phyloP scores from a whole-genome alignment of 1,140 invertebrate genomes.

The Chionoecetes opilio region DNA sequence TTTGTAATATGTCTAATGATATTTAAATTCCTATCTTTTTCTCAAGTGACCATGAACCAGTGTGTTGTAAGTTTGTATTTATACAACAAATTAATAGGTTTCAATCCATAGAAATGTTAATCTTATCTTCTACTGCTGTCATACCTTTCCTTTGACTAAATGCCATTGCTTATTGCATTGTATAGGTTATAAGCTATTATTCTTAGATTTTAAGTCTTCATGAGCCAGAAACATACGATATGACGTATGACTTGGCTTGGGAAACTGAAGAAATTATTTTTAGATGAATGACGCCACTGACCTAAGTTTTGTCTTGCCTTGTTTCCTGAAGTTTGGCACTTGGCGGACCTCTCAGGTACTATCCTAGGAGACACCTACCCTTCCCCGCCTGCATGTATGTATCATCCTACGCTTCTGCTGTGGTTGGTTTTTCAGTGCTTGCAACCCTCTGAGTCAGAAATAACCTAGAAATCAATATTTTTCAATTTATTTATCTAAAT shows the following conservation, averaged over 20 bases:
- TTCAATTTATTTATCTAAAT: neutral
- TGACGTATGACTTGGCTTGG: constrained; percentile 44
- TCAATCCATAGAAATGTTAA: neutral
- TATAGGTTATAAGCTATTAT: neutral
- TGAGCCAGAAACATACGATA: constrained; percentile 38
- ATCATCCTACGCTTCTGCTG: constrained; percentile 73
- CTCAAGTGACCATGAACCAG: neutral
- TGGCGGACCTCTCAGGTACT: constrained; percentile 78
- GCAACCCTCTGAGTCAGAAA: constrained; percentile 70
- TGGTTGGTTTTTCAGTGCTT: constrained; percentile 52
- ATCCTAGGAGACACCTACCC: constrained; percentile 72
- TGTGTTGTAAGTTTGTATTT: neutral
- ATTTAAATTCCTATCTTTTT: too few relatives aligned
- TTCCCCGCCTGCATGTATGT: constrained; percentile 74
- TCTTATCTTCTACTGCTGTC: neutral
- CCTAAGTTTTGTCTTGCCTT: constrained; percentile 64
- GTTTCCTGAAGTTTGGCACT: constrained; percentile 72
- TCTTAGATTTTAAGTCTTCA: neutral
- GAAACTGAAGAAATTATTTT: neutral
- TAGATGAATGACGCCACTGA: constrained; percentile 59
- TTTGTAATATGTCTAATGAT: too few relatives aligned
- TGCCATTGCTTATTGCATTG: neutral
- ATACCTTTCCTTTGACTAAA: neutral
- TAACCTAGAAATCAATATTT: neutral
- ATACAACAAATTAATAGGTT: neutral